phyloP scores from a whole-genome alignment of 1,140 invertebrate species.

The Arctopsyche grandis region DNA sequence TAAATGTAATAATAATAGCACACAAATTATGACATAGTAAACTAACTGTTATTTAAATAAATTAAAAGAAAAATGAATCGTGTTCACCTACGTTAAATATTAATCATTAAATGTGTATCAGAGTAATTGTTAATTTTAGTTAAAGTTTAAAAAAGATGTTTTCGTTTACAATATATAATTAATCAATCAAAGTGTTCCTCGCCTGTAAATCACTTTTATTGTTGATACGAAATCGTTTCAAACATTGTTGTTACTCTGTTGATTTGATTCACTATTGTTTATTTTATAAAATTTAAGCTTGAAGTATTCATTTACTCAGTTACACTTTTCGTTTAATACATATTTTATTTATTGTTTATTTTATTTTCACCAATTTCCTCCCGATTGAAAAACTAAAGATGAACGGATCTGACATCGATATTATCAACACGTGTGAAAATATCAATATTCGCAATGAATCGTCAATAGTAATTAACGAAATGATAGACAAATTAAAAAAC shows the following conservation, averaged over 20 bases:
- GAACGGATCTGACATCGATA: slow-evolving; percentile 33
- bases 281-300: slow-evolving; percentile 13
- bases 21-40: slow-evolving; percentile 53
- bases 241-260: slow-evolving; percentile 22
- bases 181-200: slow-evolving; percentile 28
- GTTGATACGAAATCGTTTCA: slow-evolving; percentile 19
- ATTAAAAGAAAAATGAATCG: slow-evolving; percentile 47
- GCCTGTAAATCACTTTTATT: slow-evolving; percentile 22
- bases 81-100: slow-evolving; percentile 49
- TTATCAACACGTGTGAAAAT: slow-evolving; percentile 34
- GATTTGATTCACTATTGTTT: slow-evolving; percentile 14
- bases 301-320: slow-evolving; percentile 23
- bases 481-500: slow-evolving; percentile 41
- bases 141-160: slow-evolving; percentile 24
- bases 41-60: slow-evolving; percentile 43
- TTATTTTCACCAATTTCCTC: slow-evolving; percentile 23
- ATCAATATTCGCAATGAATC: slow-evolving; percentile 12
- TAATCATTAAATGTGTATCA: slow-evolving; percentile 41
- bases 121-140: slow-evolving; percentile 36
- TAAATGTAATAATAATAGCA: slow-evolving; percentile 54
- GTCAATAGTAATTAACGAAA: background rate
- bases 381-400: slow-evolving; percentile 29
- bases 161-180: background rate
- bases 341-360: slow-evolving; percentile 38
- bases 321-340: slow-evolving; percentile 13